phyloP scores from a whole-genome alignment of 2,113 vertebrate species.

The Crotophaga sulcirostris region DNA sequence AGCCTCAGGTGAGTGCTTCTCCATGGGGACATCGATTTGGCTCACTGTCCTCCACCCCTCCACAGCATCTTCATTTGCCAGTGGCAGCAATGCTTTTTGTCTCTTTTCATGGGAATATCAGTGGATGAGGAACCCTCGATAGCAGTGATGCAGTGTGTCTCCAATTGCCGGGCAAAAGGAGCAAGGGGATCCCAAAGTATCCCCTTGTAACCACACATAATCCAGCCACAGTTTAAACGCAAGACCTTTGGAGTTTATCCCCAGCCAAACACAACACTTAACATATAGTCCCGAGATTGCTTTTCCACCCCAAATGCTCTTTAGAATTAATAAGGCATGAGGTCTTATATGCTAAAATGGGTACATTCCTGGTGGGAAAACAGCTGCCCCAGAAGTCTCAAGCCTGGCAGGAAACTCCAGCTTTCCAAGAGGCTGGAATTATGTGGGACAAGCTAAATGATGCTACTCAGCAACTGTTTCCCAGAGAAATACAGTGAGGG shows the following conservation, averaged over 20 bases:
- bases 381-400: slow-evolving; percentile 12
- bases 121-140: accelerated
- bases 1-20: neutral
- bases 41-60: neutral
- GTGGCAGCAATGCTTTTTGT: neutral
- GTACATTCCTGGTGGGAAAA: slow-evolving; percentile 58
- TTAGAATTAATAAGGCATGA: slow-evolving; percentile 40
- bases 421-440: slow-evolving; percentile 44
- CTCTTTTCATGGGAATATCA: neutral
- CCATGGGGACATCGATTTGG: neutral
- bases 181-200: neutral
- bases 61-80: neutral
- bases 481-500: slow-evolving; percentile 54
- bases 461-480: slow-evolving; percentile 64
- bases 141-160: neutral
- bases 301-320: neutral
- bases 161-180: neutral
- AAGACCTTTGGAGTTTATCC: neutral
- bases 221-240: neutral
- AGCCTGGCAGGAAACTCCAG: slow-evolving; percentile 55
- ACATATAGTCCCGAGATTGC: neutral
- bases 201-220: neutral
- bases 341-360: slow-evolving; percentile 19
- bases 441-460: slow-evolving; percentile 43
- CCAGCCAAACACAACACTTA: neutral